These are phyloP conservation scores for Harpegnathos saltator DNA, from an alignment of 1,140 invertebrate species.

Conservation along the genomic window DNA sequence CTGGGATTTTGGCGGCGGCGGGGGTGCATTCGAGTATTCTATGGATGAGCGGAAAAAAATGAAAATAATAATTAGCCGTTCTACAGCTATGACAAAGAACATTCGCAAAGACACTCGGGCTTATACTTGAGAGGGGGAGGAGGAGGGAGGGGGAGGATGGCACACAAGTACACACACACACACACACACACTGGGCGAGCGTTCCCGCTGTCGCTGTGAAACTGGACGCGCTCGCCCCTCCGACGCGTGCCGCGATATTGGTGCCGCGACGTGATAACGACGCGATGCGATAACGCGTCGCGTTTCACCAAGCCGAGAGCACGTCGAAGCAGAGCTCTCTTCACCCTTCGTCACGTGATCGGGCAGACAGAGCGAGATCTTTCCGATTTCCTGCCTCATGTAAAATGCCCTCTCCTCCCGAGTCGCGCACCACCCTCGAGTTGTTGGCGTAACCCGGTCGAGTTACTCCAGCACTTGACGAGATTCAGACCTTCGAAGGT, in stretches of 20 bases:
- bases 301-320: too few relatives aligned
- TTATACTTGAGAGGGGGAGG: background rate
- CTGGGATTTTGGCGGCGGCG: conserved; percentile 88
- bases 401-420: too few relatives aligned
- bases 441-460: too few relatives aligned
- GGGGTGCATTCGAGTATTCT: conserved; percentile 89
- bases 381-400: too few relatives aligned
- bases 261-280: conserved; percentile 44
- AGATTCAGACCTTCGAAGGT: conserved; percentile 91
- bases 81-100: conserved; percentile 58
- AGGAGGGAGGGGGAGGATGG: too few relatives aligned
- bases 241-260: conserved; percentile 80
- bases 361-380: too few relatives aligned
- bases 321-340: too few relatives aligned
- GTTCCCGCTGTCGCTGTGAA: too few relatives aligned
- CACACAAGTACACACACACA: too few relatives aligned
- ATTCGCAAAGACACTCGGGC: conserved; percentile 42
- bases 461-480: background rate
- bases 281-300: too few relatives aligned
- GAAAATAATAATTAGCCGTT: conserved; percentile 78
- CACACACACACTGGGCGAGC: conserved; percentile 40
- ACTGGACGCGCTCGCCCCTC: conserved; percentile 22
- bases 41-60: conserved; percentile 84
- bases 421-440: too few relatives aligned
- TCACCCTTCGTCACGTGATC: too few relatives aligned